Conservation (phyloP, 2,888 invertebrate genomes). For the Pyrrhia umbra region DNA sequence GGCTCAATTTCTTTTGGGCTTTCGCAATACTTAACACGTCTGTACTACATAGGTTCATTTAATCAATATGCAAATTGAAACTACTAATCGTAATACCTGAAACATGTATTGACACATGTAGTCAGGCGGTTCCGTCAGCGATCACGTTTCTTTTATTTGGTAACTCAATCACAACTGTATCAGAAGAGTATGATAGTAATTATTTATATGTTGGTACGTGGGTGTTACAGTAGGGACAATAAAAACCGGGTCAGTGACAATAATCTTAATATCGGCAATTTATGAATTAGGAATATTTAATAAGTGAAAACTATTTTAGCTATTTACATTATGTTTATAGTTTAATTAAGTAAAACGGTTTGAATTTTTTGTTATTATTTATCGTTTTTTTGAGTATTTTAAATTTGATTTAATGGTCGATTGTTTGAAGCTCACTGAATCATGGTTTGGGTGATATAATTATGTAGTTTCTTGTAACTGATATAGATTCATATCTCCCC, state of each 20-base stretch:
- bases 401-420: too few species aligned
- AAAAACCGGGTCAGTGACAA: background rate
- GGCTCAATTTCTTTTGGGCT: background rate
- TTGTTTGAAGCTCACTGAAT: too few species aligned
- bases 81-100: conserved; percentile 54
- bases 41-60: conserved; percentile 39
- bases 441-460: too few species aligned
- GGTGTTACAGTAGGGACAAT: background rate
- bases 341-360: too few species aligned
- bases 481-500: too few species aligned
- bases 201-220: conserved; percentile 25
- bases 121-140: conserved; percentile 28
- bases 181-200: conserved; percentile 38
- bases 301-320: too few species aligned
- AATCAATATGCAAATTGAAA: conserved; percentile 52
- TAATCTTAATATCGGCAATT: background rate
- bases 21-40: conserved; percentile 32
- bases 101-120: conserved; percentile 56
- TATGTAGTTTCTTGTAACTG: too few species aligned
- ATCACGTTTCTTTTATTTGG: conserved; percentile 59
- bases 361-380: too few species aligned
- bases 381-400: too few species aligned
- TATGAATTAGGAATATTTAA: too few species aligned
- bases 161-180: conserved; percentile 44
- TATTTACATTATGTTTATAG: too few species aligned